phyloP scores from a whole-genome alignment of 2,888 invertebrate species.

The Caenorhabditis sp. region DNA sequence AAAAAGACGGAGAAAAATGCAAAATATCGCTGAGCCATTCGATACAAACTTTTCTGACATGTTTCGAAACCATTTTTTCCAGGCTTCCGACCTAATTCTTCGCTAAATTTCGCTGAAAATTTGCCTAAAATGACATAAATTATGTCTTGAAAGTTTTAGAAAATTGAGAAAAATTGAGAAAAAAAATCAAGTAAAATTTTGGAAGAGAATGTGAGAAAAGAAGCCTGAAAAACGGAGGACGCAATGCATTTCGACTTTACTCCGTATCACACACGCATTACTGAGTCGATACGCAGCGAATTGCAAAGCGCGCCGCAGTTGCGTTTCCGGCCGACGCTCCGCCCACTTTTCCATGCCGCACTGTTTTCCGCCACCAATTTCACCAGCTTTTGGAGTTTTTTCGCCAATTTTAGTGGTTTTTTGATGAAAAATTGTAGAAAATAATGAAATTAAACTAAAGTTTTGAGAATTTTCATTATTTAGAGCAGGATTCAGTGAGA shows the following conservation, averaged over 20 bases:
- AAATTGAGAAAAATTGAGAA: neutral
- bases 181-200: conserved; percentile 19
- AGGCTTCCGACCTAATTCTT: too few species aligned
- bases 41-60: too few species aligned
- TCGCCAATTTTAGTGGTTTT: conserved; percentile 16
- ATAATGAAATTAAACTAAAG: too few species aligned
- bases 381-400: conserved; percentile 35
- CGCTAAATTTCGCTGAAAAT: too few species aligned
- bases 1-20: too few species aligned
- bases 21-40: too few species aligned
- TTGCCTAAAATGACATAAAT: too few species aligned
- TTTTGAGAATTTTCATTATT: too few species aligned
- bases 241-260: neutral
- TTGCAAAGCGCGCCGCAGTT: conserved; percentile 41
- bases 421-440: neutral
- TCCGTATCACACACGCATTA: conserved; percentile 60
- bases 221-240: neutral
- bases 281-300: conserved; percentile 61
- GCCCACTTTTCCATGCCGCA: conserved; percentile 24
- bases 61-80: too few species aligned
- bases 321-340: conserved; percentile 15
- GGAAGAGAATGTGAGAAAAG: neutral
- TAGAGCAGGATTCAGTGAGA: too few species aligned
- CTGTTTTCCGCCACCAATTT: conserved; percentile 12
- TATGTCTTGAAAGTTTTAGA: too few species aligned